Base-by-base conservation (phyloP, 1,140 invertebrate genomes). In the Andricus grossulariae region DNA sequence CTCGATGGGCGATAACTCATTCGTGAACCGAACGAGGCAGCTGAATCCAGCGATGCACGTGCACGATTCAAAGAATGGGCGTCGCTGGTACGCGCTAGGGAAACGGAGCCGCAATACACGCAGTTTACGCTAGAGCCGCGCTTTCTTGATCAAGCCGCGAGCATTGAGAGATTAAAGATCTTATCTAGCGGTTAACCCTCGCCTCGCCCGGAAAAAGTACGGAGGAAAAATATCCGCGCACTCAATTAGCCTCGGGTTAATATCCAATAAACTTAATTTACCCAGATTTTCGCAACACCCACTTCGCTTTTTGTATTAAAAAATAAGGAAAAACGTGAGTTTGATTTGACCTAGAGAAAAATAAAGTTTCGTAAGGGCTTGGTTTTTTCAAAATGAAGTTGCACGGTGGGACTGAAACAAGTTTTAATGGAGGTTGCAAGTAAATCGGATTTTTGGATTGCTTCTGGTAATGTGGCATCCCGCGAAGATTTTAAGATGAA, bases 1-100 rank as follows among this genome's bases (percentile, higher is more conserved):
- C 87, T 82, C 88, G 87, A 90, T 87, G 87, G 88, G 87, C 89
- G 89, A 91, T 91, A 91, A 91, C 88, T 91, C 90, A 91, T 91
- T 91, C 88, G 86, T 88, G 90, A 89, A 90, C 88, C 90, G 89
- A 91, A 90, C 90, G 86, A 89, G 88, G 88, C 89, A 90, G 88
- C 90, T 90, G 90, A 90, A 91, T 88, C 85, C 87, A 87, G 87
- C 85, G 86, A 87, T 88, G 88, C 88, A 89, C 88, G 88, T 89
- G 88, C 87, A 87, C 83, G 84, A 86, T 85, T 86, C 86, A 83
- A 84, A 83, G 87, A 85, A 84, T 87, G 85, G 84, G 83, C 85
- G 83, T 80, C 80, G 77, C 75, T 83, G 84, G 45, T 45, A 71
- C 55, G 45, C 50, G 73, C 49, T 19, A 50, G 18, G 7, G 19